Base-by-base conservation (phyloP, 2,888 invertebrate species). In the Eledona agricola region DNA sequence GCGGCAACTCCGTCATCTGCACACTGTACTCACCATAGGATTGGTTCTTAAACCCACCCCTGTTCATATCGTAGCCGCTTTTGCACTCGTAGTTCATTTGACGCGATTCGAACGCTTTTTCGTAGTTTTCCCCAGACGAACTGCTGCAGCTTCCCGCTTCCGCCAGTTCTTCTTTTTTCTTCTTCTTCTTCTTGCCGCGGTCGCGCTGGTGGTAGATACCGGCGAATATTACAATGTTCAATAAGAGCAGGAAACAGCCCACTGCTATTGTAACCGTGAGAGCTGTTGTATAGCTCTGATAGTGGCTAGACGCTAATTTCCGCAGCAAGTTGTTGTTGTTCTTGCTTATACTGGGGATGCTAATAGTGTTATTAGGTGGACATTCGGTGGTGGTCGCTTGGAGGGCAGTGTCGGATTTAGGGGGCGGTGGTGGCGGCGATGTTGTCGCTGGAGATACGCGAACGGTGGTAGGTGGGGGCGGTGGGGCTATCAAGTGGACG, bases 211-310 rank as follows among this genome's bases (percentile, higher is more conserved):
- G 90, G 70, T 91, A 93, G 55, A 92, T 92, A 1, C 93, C 93
- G 28, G 92, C 92, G 67, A 93, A 93, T 62, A 94, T 93, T 12
- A 92, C 80, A 5, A 92, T 86, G 70, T 93, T 93, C 13, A 93
- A 80, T 15, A 92, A 79, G 4, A 93, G 79, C 3, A 93, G 80
- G 62, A 92, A 90, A 66, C 91, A 90, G 1, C 91, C 92, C 4
- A 92, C 90, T 1, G 89, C 90, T 57, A 93, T 90, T 0, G 93
- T 93, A 15, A 93, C 90, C 3, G 92, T 89, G 9, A 94, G 78
- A 0, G 93, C 93, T 0, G 93, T 92, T 3, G 93, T 91, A 73
- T 93, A 93, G 52, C 90, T 92, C 72, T 92, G 92, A 69, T 91
- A 91, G 67, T 92, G 91, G 52, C 87, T 89, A 5, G 86, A 86